phyloP scores from a whole-genome alignment of 2,888 invertebrate genomes.

The Tiliacea citrago region DNA sequence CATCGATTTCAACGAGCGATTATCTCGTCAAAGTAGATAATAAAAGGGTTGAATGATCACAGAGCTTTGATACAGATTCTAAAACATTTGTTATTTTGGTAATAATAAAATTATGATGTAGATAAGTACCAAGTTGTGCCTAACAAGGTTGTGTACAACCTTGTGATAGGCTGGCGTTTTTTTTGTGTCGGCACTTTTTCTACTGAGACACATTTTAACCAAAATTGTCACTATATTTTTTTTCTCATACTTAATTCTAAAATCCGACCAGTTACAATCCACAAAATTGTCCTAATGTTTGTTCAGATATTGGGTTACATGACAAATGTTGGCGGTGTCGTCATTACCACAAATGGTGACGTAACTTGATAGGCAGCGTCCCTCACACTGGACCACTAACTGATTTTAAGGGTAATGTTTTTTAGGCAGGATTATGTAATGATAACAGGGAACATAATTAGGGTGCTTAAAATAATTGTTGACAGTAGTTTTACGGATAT shows the following conservation, averaged over 20 bases:
- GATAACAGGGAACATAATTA: slow-evolving; percentile 12
- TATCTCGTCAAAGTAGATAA: not conserved
- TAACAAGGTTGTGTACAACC: no score
- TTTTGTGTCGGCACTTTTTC: not conserved
- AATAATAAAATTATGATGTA: not conserved
- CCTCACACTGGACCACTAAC: slow-evolving; percentile 22
- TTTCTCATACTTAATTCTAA: slow-evolving; percentile 3
- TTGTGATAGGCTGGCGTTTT: no score
- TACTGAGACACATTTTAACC: not conserved
- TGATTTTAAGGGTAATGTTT: not conserved
- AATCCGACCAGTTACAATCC: slow-evolving; percentile 28
- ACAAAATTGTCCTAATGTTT: slow-evolving; percentile 65
- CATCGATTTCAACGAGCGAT: not conserved
- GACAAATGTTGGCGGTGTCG: slow-evolving; percentile 66
- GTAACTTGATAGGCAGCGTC: slow-evolving; percentile 44
- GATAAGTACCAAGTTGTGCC: not conserved
- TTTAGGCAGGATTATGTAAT: not conserved
- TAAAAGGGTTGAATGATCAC: not conserved
- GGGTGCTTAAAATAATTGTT: slow-evolving; percentile 5
- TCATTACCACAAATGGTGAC: slow-evolving; percentile 51
- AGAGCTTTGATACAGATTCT: not conserved
- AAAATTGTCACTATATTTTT: not conserved
- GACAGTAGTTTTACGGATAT: not conserved
- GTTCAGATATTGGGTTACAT: slow-evolving; percentile 66
- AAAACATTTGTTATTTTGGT: not conserved